Evolutionary conservation across 35 echinoderm and acorn worm species (phyloP).

Genomic region (Stichopus chloronotus): DNA sequence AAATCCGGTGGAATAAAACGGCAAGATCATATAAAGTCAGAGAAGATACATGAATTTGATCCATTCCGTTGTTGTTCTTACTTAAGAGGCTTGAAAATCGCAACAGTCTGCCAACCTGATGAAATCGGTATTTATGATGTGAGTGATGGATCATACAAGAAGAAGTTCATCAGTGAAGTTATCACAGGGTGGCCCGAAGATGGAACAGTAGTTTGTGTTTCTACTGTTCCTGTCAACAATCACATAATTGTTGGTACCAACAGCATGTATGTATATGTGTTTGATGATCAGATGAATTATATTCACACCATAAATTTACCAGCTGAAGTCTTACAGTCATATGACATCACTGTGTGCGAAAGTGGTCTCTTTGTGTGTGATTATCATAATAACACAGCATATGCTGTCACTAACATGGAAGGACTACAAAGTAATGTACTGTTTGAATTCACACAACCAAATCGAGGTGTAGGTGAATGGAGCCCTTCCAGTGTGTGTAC

Average conservation of each 20-base stretch:
- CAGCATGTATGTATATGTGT: too few relatives aligned
- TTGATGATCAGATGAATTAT: not conserved
- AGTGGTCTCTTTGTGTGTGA: too few relatives aligned
- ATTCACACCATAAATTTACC: not conserved
- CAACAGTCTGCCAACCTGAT: not conserved
- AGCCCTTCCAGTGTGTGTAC: not conserved
- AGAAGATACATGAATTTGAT: not conserved
- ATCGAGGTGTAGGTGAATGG: not conserved
- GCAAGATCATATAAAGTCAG: not conserved
- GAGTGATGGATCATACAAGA: not conserved
- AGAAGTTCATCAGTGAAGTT: not conserved
- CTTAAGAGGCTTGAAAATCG: not conserved
- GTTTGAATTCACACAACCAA: not conserved
- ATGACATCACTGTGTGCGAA: too few relatives aligned
- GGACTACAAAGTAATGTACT: too few relatives aligned
- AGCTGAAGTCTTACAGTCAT: not conserved
- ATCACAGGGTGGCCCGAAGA: not conserved
- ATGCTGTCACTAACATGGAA: too few relatives aligned
- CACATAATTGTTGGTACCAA: not conserved
- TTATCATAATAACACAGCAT: too few relatives aligned
- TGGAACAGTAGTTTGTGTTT: not conserved
- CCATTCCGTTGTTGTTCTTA: not conserved
- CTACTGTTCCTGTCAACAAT: not conserved
- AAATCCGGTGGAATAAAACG: not conserved
- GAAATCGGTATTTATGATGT: conserved; percentile 1